A percentile compares a stretch with the other conserved stretches of the same genome.
Evolutionary conservation across 2,888 invertebrate genomes (phyloP).

Genomic region (Perizoma affinitatum): DNA sequence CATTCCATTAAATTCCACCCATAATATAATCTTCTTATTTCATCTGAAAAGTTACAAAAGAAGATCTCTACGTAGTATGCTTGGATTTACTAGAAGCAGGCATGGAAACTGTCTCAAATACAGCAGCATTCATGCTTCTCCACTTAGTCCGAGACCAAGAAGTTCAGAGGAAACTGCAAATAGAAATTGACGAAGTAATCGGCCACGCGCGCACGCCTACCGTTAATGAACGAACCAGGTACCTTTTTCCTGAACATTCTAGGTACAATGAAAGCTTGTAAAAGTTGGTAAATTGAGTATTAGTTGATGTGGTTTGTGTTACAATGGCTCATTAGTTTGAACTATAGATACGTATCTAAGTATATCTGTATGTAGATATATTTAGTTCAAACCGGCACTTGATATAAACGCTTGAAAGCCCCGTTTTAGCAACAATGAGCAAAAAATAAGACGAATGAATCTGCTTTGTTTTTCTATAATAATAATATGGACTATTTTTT

Average conservation of each 20-base stretch:
- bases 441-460: background rate
- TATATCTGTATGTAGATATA: no score
- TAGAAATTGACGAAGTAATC: slow-evolving; percentile 85
- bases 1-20: no score
- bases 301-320: background rate
- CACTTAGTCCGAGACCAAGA: slow-evolving; percentile 83
- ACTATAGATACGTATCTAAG: background rate
- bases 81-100: slow-evolving; percentile 88
- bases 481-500: background rate
- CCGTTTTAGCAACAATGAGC: background rate
- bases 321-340: background rate
- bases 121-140: slow-evolving; percentile 84
- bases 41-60: slow-evolving; percentile 55
- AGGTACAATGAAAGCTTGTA: background rate
- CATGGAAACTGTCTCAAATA: slow-evolving; percentile 88
- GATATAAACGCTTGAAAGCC: background rate
- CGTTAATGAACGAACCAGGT: slow-evolving; percentile 82
- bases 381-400: background rate
- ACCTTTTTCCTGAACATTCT: slow-evolving; percentile 15
- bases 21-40: slow-evolving; percentile 5
- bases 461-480: background rate
- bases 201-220: slow-evolving; percentile 82
- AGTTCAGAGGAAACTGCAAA: slow-evolving; percentile 82
- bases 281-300: slow-evolving; percentile 2
- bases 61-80: slow-evolving; percentile 80